Evolutionary conservation across 2,888 invertebrate genomes (phyloP).

Genomic region (Tenthredo livida): DNA sequence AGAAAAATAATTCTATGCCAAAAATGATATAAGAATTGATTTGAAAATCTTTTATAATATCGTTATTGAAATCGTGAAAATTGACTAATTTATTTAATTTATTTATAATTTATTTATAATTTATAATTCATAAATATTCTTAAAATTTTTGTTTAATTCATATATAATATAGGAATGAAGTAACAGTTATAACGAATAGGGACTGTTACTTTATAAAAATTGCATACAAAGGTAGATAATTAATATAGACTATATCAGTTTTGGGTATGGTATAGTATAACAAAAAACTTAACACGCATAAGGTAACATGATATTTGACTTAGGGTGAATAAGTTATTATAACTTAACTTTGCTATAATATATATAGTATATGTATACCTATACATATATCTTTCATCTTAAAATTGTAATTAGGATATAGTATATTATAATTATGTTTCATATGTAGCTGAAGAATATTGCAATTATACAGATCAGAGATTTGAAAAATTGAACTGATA

Average conservation of each 20-base stretch:
- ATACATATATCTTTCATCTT: neutral
- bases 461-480: constrained; percentile 27
- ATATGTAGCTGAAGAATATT: constrained; percentile 11
- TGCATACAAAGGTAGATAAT: constrained; percentile 40
- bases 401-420: neutral
- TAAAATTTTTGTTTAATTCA: neutral
- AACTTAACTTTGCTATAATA: constrained; percentile 28
- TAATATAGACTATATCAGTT: constrained; percentile 45
- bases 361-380: constrained; percentile 11
- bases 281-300: constrained; percentile 45
- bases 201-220: constrained; percentile 15
- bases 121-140: neutral
- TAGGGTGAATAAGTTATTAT: constrained; percentile 44
- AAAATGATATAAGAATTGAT: neutral
- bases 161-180: constrained; percentile 29
- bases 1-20: neutral
- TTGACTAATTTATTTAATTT: neutral
- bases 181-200: neutral
- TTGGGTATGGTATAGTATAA: constrained; percentile 33
- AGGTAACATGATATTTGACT: constrained; percentile 43
- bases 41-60: neutral
- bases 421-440: neutral
- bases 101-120: neutral
- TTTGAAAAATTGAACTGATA: neutral
- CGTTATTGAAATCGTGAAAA: constrained; percentile 12